Conservation (phyloP, 2,888 invertebrate genomes). For the Ophion ellenae region DNA sequence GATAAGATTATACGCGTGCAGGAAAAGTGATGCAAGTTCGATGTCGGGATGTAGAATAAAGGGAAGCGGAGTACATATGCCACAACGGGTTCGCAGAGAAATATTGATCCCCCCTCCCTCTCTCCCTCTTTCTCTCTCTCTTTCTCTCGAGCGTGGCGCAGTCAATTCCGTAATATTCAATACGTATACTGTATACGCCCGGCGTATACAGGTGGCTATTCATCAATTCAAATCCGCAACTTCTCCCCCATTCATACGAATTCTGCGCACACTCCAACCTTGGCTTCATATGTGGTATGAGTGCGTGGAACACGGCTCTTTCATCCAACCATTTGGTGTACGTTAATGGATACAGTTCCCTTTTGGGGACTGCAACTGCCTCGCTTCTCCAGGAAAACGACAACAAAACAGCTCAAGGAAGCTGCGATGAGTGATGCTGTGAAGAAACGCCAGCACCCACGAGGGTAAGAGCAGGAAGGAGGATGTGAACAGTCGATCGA, state of each 20-base stretch:
- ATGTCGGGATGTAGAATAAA: neutral
- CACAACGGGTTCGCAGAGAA: slow-evolving; percentile 47
- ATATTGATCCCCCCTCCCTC: slow-evolving; percentile 64
- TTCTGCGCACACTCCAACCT: slow-evolving; percentile 72
- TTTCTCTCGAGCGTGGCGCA: slow-evolving; percentile 54
- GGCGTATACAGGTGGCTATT: slow-evolving; percentile 75
- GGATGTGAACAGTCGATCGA: slow-evolving; percentile 69
- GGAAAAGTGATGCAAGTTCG: neutral
- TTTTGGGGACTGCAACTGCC: slow-evolving; percentile 69
- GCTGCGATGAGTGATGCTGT: slow-evolving; percentile 36
- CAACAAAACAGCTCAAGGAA: slow-evolving; percentile 36
- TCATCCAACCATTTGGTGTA: slow-evolving; percentile 61
- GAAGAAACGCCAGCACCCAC: slow-evolving; percentile 7
- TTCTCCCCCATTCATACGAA: slow-evolving; percentile 77
- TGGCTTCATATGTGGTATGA: slow-evolving; percentile 22
- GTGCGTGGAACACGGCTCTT: slow-evolving; percentile 11
- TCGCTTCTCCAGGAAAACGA: slow-evolving; percentile 22
- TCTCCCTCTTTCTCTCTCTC: slow-evolving; percentile 28
- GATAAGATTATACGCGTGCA: neutral
- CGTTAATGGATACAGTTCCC: slow-evolving; percentile 80
- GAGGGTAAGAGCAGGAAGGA: slow-evolving; percentile 49
- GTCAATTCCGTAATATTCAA: slow-evolving; percentile 77
- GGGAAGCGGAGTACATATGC: slow-evolving; percentile 6
- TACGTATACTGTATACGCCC: slow-evolving; percentile 64
- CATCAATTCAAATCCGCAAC: slow-evolving; percentile 81